Conservation (phyloP, 2,888 invertebrate species). For the Eilema caniola region DNA sequence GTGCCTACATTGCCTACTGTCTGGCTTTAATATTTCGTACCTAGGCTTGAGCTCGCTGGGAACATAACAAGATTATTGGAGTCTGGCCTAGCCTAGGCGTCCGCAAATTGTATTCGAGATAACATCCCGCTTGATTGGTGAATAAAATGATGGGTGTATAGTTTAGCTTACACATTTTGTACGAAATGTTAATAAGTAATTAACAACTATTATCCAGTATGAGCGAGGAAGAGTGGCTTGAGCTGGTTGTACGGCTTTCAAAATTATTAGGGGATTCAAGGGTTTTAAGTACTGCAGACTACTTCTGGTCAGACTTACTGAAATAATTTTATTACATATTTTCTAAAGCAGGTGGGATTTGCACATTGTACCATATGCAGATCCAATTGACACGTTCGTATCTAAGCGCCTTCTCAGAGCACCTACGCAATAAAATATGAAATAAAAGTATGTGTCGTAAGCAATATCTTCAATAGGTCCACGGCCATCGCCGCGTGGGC, state of each 20-base stretch:
- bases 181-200: not conserved
- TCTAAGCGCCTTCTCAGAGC: constrained; percentile 21
- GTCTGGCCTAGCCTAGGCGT: not conserved
- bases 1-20: too few species aligned
- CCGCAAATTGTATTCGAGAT: not conserved
- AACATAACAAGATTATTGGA: constrained; percentile 1
- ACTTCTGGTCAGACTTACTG: too few species aligned
- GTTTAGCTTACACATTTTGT: not conserved
- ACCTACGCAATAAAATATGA: constrained; percentile 32
- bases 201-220: not conserved
- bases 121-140: not conserved
- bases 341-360: not conserved
- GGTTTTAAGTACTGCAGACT: too few species aligned
- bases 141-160: not conserved
- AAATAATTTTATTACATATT: not conserved
- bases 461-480: constrained; percentile 46
- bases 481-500: constrained; percentile 56
- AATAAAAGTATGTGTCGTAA: constrained; percentile 49
- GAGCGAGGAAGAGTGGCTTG: too few species aligned
- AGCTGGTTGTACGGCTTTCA: too few species aligned
- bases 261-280: too few species aligned
- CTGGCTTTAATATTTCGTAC: not conserved
- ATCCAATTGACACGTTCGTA: constrained; percentile 5
- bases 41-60: constrained; percentile 5
- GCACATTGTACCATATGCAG: constrained; percentile 2